These are phyloP conservation scores for Leucophora obtusa DNA, from an alignment of 2,888 invertebrate genomes.

Conservation along the genomic window DNA sequence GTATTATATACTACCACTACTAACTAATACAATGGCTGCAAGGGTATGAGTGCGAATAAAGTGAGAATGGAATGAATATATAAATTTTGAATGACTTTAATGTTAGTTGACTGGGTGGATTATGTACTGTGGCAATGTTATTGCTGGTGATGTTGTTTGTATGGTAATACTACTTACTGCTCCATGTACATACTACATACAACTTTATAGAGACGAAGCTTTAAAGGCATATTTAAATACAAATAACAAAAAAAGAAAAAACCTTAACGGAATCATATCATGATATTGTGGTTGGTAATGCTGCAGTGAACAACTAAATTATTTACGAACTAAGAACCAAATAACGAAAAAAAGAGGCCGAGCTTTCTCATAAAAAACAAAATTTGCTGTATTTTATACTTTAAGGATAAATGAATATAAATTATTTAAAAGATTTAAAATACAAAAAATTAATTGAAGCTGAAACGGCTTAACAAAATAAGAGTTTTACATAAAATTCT, in stretches of 20 bases:
- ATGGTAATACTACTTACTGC: background rate
- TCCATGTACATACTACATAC: background rate
- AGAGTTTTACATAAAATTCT: background rate
- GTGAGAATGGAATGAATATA: slow-evolving; percentile 25
- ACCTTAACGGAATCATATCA: slow-evolving; percentile 1
- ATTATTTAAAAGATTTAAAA: slow-evolving; percentile 12
- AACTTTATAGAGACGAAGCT: slow-evolving; percentile 4
- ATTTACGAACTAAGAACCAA: slow-evolving; percentile 33
- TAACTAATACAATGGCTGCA: background rate
- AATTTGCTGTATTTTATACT: background rate
- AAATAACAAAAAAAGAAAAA: background rate
- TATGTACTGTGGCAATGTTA: background rate
- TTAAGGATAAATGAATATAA: slow-evolving; percentile 16
- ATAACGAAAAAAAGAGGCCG: slow-evolving; percentile 2
- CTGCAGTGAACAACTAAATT: slow-evolving; percentile 53
- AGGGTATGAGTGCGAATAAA: slow-evolving; percentile 19
- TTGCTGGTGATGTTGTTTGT: background rate
- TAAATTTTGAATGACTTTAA: slow-evolving; percentile 39
- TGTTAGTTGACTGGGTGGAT: slow-evolving; percentile 20
- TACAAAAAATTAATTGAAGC: slow-evolving; percentile 5
- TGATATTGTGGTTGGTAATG: slow-evolving; percentile 8
- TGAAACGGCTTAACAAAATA: slow-evolving; percentile 1
- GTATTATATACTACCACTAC: background rate
- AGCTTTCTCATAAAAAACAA: slow-evolving; percentile 2
- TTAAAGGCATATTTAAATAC: background rate